phyloP scores from a whole-genome alignment of 2,797 vertebrate genomes.

The Petrocephalus schoutedeni region DNA sequence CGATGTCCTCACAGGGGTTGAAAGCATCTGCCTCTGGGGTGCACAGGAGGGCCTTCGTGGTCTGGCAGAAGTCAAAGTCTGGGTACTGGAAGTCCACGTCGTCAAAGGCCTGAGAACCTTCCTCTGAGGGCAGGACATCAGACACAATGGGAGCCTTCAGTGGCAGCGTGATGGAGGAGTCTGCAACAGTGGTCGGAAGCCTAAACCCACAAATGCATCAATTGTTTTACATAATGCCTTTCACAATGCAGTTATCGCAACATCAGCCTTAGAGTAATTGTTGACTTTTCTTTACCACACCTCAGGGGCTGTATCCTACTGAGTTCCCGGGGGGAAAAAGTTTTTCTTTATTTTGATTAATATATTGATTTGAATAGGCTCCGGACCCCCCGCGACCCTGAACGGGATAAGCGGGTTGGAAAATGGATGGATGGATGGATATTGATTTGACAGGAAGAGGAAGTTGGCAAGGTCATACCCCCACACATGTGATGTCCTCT shows the following conservation, averaged over 20 bases:
- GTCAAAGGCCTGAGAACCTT: conserved; percentile 31
- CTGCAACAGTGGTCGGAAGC: conserved; percentile 25
- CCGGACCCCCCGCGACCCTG: no score
- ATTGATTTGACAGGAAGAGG: no score
- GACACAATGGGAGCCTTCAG: conserved; percentile 25
- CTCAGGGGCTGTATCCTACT: no score
- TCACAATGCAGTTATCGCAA: neutral
- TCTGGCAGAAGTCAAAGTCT: conserved; percentile 47
- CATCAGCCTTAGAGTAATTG: no score
- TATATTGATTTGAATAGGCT: no score
- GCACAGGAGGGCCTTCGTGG: conserved; percentile 55
- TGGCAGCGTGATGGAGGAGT: conserved; percentile 18
- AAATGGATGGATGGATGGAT: no score
- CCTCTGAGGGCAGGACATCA: conserved; percentile 12
- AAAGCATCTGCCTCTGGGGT: conserved; percentile 75
- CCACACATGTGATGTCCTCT: no score
- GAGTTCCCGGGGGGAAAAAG: no score
- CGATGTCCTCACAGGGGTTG: conserved; percentile 81
- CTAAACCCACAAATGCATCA: conserved; percentile 30
- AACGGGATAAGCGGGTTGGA: no score
- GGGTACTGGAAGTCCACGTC: conserved; percentile 52
- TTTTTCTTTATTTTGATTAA: no score
- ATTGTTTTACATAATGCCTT: neutral
- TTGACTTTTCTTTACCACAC: no score
- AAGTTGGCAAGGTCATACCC: no score